Percentiles rank a stretch among this genome's conserved stretches.
These are phyloP conservation scores for Andinoacara biseriatus DNA, from an alignment of 2,113 vertebrate species.

Conservation along the genomic window DNA sequence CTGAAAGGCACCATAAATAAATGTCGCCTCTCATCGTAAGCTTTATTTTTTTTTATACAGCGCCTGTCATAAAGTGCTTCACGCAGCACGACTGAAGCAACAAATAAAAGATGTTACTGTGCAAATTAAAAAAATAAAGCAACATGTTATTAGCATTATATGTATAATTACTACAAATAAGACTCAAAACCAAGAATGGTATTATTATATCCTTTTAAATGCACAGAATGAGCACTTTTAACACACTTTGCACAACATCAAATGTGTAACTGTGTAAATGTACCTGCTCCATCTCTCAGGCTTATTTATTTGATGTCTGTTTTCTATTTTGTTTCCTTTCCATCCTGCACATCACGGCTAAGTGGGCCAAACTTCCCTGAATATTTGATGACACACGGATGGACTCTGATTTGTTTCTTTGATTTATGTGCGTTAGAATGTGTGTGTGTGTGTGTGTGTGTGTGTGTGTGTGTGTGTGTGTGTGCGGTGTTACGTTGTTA, in stretches of 20 bases:
- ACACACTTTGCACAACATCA: neutral
- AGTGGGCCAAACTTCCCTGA: constrained; percentile 41
- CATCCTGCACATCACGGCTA: neutral
- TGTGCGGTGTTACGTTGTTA: neutral
- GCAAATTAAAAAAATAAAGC: neutral
- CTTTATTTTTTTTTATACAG: neutral
- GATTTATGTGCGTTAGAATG: neutral
- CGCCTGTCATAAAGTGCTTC: neutral
- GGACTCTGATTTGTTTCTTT: constrained; percentile 24
- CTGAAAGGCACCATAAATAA: neutral
- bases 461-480: neutral
- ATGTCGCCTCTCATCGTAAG: neutral
- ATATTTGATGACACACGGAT: constrained; percentile 43
- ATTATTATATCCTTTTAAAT: neutral
- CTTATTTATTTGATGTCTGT: neutral
- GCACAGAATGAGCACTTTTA: neutral
- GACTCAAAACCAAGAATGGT: too few species aligned
- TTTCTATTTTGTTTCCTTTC: neutral
- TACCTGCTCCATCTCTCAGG: neutral
- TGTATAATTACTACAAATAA: too few species aligned
- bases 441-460: neutral
- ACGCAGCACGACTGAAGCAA: neutral
- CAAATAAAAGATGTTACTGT: neutral
- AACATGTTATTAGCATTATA: too few species aligned
- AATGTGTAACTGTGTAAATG: neutral